Conservation (phyloP, 2,888 invertebrate species). For the Agrochola macilenta region DNA sequence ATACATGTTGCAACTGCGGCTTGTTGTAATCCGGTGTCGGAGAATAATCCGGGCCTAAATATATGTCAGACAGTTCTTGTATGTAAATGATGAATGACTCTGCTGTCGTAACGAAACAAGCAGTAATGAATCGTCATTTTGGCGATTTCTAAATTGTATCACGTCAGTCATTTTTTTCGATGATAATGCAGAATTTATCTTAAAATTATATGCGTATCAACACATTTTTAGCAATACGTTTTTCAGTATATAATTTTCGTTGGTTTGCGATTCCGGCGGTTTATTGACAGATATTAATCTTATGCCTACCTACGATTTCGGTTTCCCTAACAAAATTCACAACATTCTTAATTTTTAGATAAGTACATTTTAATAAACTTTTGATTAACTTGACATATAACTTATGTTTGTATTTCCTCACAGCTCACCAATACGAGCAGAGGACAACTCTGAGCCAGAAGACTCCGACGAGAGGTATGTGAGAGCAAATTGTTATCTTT, state of each 20-base stretch:
- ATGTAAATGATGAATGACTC: constrained; percentile 9
- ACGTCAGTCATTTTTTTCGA: neutral
- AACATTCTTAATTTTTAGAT: no score
- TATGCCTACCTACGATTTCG: neutral
- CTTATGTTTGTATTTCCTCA: constrained; percentile 5
- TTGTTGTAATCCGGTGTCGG: constrained; percentile 37
- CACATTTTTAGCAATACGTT: neutral
- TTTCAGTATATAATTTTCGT: neutral
- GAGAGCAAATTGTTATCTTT: neutral
- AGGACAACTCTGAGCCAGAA: constrained; percentile 67
- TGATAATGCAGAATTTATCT: neutral
- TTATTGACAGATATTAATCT: neutral
- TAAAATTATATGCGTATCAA: no score
- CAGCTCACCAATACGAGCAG: constrained; percentile 63
- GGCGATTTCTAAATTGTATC: neutral
- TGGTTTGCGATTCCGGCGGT: no score
- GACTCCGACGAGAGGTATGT: constrained; percentile 62
- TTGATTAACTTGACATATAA: constrained; percentile 5
- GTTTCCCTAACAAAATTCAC: neutral
- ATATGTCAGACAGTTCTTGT: constrained; percentile 13
- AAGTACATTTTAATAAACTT: neutral
- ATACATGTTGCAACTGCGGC: constrained; percentile 51
- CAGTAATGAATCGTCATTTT: neutral
- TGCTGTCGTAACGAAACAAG: neutral
- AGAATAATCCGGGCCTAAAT: constrained; percentile 39